phyloP scores from a whole-genome alignment of 2,797 vertebrate species.

The Tarsius wallacei region DNA sequence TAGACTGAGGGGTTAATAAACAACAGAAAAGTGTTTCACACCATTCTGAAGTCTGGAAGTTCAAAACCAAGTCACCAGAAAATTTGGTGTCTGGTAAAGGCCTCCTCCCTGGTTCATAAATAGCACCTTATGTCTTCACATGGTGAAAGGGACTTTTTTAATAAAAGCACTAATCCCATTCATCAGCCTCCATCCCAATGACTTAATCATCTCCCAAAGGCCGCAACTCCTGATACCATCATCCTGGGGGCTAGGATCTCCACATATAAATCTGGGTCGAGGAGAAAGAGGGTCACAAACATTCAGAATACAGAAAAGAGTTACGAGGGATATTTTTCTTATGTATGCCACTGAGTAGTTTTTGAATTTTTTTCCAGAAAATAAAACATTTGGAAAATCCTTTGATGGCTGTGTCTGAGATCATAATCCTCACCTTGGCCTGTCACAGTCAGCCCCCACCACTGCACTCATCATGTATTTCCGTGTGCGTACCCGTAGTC shows the following conservation, averaged over 20 bases:
- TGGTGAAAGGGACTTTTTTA: neutral
- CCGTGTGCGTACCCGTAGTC: rapidly evolving
- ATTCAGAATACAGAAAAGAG: neutral
- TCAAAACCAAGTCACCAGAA: neutral
- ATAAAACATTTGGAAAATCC: neutral
- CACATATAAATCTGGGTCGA: neutral
- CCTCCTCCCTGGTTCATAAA: neutral
- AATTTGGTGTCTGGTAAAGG: neutral
- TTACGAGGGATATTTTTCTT: neutral
- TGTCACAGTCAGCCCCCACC: rapidly evolving
- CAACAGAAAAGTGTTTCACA: neutral
- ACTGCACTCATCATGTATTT: neutral
- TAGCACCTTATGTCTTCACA: too few relatives aligned
- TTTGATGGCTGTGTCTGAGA: neutral
- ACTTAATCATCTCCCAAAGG: neutral
- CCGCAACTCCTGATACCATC: neutral
- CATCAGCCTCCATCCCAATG: too few relatives aligned
- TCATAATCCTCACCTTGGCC: neutral
- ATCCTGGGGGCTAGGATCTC: neutral
- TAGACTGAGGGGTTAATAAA: neutral
- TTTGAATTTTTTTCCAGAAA: conserved; percentile 35
- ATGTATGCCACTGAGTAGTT: neutral
- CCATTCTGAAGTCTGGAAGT: neutral
- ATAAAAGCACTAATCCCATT: too few relatives aligned
- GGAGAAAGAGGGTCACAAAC: neutral